Base-by-base conservation (phyloP, 2,113 vertebrate genomes). In the Lepus timidus region DNA sequence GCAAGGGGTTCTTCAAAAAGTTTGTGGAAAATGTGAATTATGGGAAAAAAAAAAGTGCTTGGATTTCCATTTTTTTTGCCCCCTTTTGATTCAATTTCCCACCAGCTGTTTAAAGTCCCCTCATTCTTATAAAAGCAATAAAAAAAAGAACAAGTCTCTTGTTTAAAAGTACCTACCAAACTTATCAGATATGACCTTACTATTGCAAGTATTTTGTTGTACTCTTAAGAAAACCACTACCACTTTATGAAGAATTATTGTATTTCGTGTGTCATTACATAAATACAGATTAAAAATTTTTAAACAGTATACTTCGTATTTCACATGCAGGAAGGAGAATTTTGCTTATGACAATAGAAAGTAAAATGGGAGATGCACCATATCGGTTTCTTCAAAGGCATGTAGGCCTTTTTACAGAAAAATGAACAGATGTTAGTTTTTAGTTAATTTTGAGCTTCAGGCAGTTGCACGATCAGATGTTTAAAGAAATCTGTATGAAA, bases 401-500 rank as follows among this genome's bases (percentile, higher is more conserved):
- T 39, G 1, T 4, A 27, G 67, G 23, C n/a, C 44, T 44, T 44
- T 44, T 44, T 44, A 44, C 44, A 44, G 44, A 44, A 44, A 44
- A 44, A 44, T 44, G 44, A 44, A 44, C 44, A 44, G 44, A 44
- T 7, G 44, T 68, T 85, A 36, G 29, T 85, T 79, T 92, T 70
- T 31, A 44, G 49, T 85, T 58, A 55, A 96, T 51, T 62, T 2
- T 65, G 67, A 95, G 85, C 74, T 61, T 44, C 44, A 44, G 6
- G 0, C 12, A 61, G 17, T 62, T 82, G 82, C 9, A 62, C 52
- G 74, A 70, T n/a, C 23, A 17, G 12, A 51, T 74, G 85, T 90
- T 90, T 85, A 51, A 6, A 39, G 29, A 81, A 76, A 67, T 51
- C 68, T 85, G 81, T 36, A 13, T 81, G n/a, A 65, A 91, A 88